Evolutionary conservation across 1,140 invertebrate species (phyloP).

Genomic region (Oryzaephilus surinamensis): DNA sequence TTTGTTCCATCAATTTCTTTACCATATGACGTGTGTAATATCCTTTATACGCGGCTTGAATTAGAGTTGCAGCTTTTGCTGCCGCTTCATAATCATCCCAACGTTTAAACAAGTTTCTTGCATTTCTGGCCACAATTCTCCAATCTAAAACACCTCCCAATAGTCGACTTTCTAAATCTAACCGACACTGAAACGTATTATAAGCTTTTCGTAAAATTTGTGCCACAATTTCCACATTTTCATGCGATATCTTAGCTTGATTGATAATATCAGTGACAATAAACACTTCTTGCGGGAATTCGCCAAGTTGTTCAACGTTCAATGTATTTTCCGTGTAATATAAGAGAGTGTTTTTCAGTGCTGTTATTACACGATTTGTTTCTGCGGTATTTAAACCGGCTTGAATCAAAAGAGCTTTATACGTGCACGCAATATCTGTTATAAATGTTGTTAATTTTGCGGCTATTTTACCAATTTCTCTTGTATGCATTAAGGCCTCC

Average conservation of each 20-base stretch:
- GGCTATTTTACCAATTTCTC: slow-evolving; percentile 48
- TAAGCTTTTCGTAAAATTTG: slow-evolving; percentile 24
- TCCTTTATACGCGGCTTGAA: slow-evolving; percentile 29
- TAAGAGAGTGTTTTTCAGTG: slow-evolving; percentile 38
- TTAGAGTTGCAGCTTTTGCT: slow-evolving; percentile 33
- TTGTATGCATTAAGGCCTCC: slow-evolving; percentile 51
- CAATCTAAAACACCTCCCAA: slow-evolving; percentile 36
- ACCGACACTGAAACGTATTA: slow-evolving; percentile 22
- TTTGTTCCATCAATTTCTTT: not conserved
- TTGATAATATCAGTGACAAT: slow-evolving; percentile 17
- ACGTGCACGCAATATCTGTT: slow-evolving; percentile 34
- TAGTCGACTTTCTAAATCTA: slow-evolving; percentile 21
- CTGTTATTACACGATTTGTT: slow-evolving; percentile 34
- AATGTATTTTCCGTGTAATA: slow-evolving; percentile 10
- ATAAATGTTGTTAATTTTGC: slow-evolving; percentile 39
- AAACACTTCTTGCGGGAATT: slow-evolving; percentile 11
- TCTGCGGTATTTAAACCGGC: slow-evolving; percentile 36
- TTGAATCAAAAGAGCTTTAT: slow-evolving; percentile 33
- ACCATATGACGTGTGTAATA: slow-evolving; percentile 3
- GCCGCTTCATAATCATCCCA: slow-evolving; percentile 37
- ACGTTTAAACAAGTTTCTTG: slow-evolving; percentile 36
- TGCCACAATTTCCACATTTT: slow-evolving; percentile 36
- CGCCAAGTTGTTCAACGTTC: slow-evolving; percentile 2
- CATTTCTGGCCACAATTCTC: slow-evolving; percentile 38
- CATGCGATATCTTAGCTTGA: slow-evolving; percentile 13